A percentile compares a stretch with the other conserved stretches of the same genome.
phyloP scores from a whole-genome alignment of 1,140 invertebrate genomes.

The Zaprionus camerounensis region DNA sequence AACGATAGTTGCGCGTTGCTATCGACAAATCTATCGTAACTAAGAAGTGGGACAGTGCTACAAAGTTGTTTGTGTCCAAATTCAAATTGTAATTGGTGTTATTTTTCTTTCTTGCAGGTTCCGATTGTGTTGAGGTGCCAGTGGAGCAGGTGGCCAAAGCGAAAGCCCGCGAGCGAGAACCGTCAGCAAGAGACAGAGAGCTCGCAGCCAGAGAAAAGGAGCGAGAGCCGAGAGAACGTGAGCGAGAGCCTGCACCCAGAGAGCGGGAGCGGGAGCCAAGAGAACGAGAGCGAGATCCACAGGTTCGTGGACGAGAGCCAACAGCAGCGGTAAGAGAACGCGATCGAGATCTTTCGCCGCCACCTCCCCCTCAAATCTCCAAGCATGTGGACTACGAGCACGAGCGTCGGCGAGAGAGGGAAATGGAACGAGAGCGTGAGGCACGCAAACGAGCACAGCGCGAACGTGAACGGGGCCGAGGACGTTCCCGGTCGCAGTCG shows the following conservation, averaged over 20 bases:
- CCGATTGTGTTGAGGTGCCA: slow-evolving; percentile 78
- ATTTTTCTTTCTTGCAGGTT: slow-evolving; percentile 54
- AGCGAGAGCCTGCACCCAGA: slow-evolving; percentile 13
- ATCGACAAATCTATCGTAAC: slow-evolving; percentile 17
- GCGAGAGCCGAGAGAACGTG: slow-evolving; percentile 32
- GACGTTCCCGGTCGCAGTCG: slow-evolving; percentile 57
- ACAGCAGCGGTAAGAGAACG: slow-evolving; percentile 52
- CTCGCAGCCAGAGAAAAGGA: slow-evolving; percentile 14
- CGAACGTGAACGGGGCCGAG: slow-evolving; percentile 58
- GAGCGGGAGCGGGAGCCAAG: slow-evolving; percentile 53
- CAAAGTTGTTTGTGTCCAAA: slow-evolving; percentile 27
- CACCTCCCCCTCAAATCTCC: slow-evolving; percentile 74
- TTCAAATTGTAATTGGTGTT: not conserved
- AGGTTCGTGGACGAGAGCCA: slow-evolving; percentile 48
- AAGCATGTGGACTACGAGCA: slow-evolving; percentile 70
- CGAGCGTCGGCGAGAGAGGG: slow-evolving; percentile 65
- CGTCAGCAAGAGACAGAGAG: slow-evolving; percentile 10
- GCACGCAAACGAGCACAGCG: slow-evolving; percentile 52
- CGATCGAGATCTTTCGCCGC: slow-evolving; percentile 60
- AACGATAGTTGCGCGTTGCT: not conserved
- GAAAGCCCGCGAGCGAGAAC: slow-evolving; percentile 43
- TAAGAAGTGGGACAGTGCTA: not conserved
- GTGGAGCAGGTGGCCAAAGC: slow-evolving; percentile 46
- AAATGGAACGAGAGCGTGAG: slow-evolving; percentile 68
- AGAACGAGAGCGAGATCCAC: slow-evolving; percentile 30